Conservation (phyloP, 2,113 vertebrate genomes). For the Thryonomys swinderianus region DNA sequence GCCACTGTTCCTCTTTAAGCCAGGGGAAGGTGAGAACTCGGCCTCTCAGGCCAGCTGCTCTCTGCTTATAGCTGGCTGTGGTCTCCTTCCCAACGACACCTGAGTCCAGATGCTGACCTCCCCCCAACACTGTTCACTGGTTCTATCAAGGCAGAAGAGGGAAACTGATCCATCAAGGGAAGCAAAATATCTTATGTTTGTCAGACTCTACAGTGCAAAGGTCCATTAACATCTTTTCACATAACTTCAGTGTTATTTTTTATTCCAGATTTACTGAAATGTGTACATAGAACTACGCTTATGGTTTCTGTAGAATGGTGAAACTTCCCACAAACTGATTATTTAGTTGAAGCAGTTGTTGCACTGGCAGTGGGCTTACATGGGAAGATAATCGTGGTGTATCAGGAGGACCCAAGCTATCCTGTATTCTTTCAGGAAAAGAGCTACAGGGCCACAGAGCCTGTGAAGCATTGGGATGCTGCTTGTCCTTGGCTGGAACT, state of each 20-base stretch:
- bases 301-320: neutral
- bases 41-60: neutral
- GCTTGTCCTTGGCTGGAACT: neutral
- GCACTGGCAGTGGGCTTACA: neutral
- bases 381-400: neutral
- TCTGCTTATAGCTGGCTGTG: neutral
- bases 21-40: neutral
- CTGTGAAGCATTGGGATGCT: neutral
- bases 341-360: neutral
- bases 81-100: neutral
- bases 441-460: neutral
- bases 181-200: neutral
- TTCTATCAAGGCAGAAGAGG: neutral
- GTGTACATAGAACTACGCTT: conserved; percentile 1
- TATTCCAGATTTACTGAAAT: neutral
- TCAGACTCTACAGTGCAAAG: neutral
- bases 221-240: neutral
- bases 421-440: neutral
- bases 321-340: neutral
- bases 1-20: neutral
- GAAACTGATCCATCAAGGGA: neutral
- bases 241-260: neutral
- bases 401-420: neutral
- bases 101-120: neutral
- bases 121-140: neutral